Base-by-base conservation (phyloP, 2,113 vertebrate genomes). In the Cyphotilapia sp. region DNA sequence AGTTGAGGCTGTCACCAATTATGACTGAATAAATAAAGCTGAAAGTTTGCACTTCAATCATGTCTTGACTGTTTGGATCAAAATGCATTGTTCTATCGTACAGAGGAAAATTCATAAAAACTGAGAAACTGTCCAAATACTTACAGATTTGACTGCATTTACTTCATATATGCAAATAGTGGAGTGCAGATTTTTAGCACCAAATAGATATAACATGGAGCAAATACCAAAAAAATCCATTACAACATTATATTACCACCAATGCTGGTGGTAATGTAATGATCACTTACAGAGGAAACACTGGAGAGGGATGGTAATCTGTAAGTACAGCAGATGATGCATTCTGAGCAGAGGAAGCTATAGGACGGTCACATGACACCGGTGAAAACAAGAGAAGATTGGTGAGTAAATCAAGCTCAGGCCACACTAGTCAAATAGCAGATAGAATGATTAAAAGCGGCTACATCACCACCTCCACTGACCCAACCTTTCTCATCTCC, bases 381-480 rank as follows among this genome's bases (percentile, higher is more conserved):
- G 7, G 29, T 81, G 31, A 59, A 61, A 56, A 51, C 16, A n/a
- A 82, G 54, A 66, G 33, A 81, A 85, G 69, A 78, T 57, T 35
- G 57, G 78, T 40, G 47, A n/a, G 29, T 51, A 61, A 90, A 71
- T 86, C 92, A n/a, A 63, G 81, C 54, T 33, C 84, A 88, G 53
- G 59, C 59, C 71, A 88, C 78, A 93, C 85, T 83, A 89, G 95
- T 94, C 92, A 93, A 96, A 94, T 88, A 87, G 87, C 93, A 91
- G 94, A 94, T 92, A 93, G 91, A 93, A 86, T 94, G 84, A 95
- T 94, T 87, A 92, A 95, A 93, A 94, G 33, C n/a, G 10, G 85
- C 40, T 12, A 9, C 59, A 95, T 93, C 91, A 95, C 92, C 85
- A 83, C 22, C 92, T 74, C 74, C 69, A 47, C 53, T 54, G 63